phyloP scores from a whole-genome alignment of 2,888 invertebrate genomes.

The Ariolimax columbianus region DNA sequence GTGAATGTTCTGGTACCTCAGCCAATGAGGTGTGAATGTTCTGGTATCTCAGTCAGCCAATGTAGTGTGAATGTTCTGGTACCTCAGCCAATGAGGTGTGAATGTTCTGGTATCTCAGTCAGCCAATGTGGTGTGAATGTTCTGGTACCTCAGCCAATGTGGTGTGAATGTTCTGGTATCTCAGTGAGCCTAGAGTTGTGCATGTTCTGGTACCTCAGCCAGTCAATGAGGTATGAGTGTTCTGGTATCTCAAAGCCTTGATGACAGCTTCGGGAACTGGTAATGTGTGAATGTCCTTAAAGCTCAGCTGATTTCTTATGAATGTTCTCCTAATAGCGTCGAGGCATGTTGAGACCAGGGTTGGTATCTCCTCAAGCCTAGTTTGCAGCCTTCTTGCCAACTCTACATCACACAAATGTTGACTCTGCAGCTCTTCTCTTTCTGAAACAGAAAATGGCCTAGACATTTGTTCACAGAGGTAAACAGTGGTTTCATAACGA shows the following conservation, averaged over 20 bases:
- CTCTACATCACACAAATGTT: not conserved
- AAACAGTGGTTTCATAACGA: constrained; percentile 19
- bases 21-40: constrained; percentile 23
- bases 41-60: constrained; percentile 37
- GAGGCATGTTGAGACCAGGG: constrained; percentile 29
- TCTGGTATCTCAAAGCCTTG: constrained; percentile 37
- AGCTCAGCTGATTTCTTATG: constrained; percentile 34
- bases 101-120: constrained; percentile 37
- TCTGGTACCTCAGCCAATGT: constrained; percentile 32
- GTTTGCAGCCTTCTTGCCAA: not conserved
- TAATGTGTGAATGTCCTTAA: constrained; percentile 35
- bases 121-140: constrained; percentile 18
- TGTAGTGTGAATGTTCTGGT: constrained; percentile 21
- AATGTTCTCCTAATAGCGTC: constrained; percentile 31
- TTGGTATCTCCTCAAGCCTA: constrained; percentile 38
- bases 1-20: constrained; percentile 38
- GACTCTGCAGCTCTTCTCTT: constrained; percentile 21
- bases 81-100: constrained; percentile 23
- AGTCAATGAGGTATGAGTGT: constrained; percentile 16
- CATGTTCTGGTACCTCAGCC: not conserved
- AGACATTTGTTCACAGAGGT: constrained; percentile 46
- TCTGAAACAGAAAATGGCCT: constrained; percentile 33
- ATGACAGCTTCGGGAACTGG: constrained; percentile 40
- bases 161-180: constrained; percentile 33
- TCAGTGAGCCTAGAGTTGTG: constrained; percentile 14